Conservation (phyloP, 1,140 invertebrate species). For the Micrasema longulum region DNA sequence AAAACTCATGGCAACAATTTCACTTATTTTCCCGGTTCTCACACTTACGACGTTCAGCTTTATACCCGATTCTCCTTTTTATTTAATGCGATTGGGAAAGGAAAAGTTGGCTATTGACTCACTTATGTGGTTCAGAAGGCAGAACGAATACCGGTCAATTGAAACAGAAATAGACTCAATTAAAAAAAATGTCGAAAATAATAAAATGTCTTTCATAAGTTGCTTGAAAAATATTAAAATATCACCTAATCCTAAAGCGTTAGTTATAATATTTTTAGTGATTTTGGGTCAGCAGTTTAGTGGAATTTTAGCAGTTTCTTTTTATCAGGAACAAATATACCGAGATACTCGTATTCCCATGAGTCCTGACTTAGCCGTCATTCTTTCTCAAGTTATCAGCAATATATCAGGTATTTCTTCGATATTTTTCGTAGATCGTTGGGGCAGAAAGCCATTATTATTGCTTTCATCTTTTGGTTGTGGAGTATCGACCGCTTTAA, state of each 20-base stretch:
- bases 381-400: conserved; percentile 56
- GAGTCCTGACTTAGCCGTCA: conserved; percentile 44
- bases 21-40: conserved; percentile 40
- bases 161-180: conserved; percentile 46
- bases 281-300: conserved; percentile 49
- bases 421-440: conserved; percentile 57
- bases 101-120: conserved; percentile 40
- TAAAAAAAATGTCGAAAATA: conserved; percentile 37
- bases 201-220: conserved; percentile 42
- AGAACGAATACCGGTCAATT: conserved; percentile 39
- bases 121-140: conserved; percentile 46
- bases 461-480: conserved; percentile 58
- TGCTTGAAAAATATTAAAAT: conserved; percentile 44
- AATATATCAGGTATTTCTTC: conserved; percentile 56
- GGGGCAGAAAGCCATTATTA: conserved; percentile 58
- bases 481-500: conserved; percentile 55
- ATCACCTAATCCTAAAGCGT: conserved; percentile 50
- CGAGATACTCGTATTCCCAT: conserved; percentile 40
- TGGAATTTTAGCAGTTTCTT: conserved; percentile 42
- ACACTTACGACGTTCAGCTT: conserved; percentile 40
- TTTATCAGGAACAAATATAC: conserved; percentile 53
- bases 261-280: conserved; percentile 39
- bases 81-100: conserved; percentile 45
- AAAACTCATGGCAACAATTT: conserved; percentile 32
- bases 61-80: conserved; percentile 51